Percentiles rank a stretch among this genome's conserved stretches.
phyloP scores from a whole-genome alignment of 1,140 invertebrate genomes.

The Mamestra configurata region DNA sequence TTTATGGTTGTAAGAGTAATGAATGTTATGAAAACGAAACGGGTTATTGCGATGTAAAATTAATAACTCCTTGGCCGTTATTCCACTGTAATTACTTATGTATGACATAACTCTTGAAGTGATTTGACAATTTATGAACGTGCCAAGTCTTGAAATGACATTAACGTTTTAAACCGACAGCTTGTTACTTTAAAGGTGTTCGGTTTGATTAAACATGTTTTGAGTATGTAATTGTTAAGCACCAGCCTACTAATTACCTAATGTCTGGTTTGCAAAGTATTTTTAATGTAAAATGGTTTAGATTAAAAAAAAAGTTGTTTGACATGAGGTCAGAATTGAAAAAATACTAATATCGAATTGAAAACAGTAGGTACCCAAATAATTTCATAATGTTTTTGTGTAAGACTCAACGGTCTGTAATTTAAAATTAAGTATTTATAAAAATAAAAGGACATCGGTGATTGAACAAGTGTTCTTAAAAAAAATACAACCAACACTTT shows the following conservation, averaged over 20 bases:
- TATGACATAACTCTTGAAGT: conserved; percentile 32
- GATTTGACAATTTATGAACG: conserved; percentile 34
- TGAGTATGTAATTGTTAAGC: neutral
- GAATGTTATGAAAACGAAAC: conserved; percentile 41
- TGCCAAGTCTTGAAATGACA: neutral
- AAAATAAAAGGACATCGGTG: neutral
- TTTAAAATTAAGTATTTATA: neutral
- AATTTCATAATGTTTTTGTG: neutral
- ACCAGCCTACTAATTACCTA: conserved; percentile 5
- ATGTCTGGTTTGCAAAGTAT: neutral
- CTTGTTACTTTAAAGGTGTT: neutral
- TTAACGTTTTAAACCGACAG: neutral
- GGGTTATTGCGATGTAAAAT: conserved; percentile 39
- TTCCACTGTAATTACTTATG: conserved; percentile 27
- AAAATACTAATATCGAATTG: neutral
- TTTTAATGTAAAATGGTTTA: neutral
- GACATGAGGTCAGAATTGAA: neutral
- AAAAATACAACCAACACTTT: neutral
- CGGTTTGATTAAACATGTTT: neutral
- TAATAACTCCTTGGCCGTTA: conserved; percentile 34
- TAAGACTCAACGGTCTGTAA: neutral
- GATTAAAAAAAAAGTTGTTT: neutral
- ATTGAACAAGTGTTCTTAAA: conserved; percentile 17
- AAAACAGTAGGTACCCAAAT: too few relatives aligned
- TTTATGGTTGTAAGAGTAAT: neutral